These are phyloP conservation scores for Pipistrellus pygmaeus DNA, from an alignment of 2,797 vertebrate species.

Conservation along the genomic window DNA sequence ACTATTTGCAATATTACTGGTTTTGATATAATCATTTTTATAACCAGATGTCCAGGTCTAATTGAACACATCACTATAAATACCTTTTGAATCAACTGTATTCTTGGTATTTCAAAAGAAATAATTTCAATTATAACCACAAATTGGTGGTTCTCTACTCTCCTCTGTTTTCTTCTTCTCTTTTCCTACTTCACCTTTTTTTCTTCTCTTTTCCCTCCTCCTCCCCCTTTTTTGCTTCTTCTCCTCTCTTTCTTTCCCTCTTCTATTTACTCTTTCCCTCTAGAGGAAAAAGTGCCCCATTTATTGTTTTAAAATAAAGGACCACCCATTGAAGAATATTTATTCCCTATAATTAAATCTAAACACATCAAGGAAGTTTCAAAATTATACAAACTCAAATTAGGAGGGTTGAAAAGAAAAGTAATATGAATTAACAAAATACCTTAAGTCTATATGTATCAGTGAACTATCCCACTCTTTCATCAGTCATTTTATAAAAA, in stretches of 20 bases:
- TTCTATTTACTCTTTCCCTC: background rate
- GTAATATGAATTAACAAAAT: slow-evolving; percentile 22
- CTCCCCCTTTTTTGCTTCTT: no score
- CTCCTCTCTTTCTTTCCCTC: background rate
- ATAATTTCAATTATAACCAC: background rate
- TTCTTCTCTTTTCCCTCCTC: no score
- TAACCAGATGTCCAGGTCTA: slow-evolving; percentile 27
- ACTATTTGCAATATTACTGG: slow-evolving; percentile 52
- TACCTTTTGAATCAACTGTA: slow-evolving; percentile 26
- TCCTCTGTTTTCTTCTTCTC: background rate
- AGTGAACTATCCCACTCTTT: background rate
- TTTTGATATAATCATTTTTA: slow-evolving; percentile 53
- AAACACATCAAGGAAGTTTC: background rate
- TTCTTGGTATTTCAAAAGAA: slow-evolving; percentile 35
- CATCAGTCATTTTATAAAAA: background rate
- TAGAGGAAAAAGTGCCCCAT: background rate
- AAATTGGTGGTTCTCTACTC: background rate
- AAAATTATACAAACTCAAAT: background rate
- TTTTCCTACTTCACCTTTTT: background rate
- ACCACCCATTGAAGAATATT: background rate
- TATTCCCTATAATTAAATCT: background rate
- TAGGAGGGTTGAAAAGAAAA: background rate
- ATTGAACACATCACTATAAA: background rate
- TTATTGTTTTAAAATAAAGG: background rate
- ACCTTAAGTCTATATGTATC: background rate